These are phyloP conservation scores for Drosophila gunungcola DNA, from an alignment of 1,140 invertebrate genomes.

Conservation along the genomic window DNA sequence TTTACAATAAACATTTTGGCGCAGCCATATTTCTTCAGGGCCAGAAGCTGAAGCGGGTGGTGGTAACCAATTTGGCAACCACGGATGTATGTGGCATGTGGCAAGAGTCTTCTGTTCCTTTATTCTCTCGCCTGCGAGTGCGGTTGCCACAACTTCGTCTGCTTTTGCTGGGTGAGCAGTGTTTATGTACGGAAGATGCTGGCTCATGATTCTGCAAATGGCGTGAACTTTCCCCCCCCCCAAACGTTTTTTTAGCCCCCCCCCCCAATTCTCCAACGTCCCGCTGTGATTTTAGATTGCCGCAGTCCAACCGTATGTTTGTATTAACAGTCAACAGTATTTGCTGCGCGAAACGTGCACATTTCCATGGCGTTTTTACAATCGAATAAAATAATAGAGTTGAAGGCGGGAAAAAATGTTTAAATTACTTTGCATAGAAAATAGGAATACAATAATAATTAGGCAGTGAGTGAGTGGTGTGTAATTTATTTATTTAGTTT, in stretches of 20 bases:
- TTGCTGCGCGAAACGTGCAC: constrained; percentile 17
- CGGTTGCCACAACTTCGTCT: constrained; percentile 35
- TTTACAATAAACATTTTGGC: constrained; percentile 73
- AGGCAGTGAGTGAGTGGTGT: not conserved
- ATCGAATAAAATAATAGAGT: constrained; percentile 26
- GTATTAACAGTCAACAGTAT: constrained; percentile 48
- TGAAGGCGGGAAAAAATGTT: not conserved
- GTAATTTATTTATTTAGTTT: too few species aligned
- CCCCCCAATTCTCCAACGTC: constrained; percentile 9
- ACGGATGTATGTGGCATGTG: constrained; percentile 59
- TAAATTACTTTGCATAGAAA: not conserved
- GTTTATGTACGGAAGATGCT: constrained; percentile 42
- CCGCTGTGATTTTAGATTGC: constrained; percentile 69
- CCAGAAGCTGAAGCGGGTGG: not conserved
- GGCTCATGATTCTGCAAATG: constrained; percentile 67
- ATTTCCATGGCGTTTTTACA: constrained; percentile 12
- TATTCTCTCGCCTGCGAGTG: constrained; percentile 38
- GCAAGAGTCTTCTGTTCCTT: constrained; percentile 45
- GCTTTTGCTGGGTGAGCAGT: constrained; percentile 19
- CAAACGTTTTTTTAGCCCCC: not conserved
- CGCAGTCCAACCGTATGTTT: constrained; percentile 35
- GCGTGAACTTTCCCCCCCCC: constrained; percentile 65
- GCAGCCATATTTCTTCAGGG: constrained; percentile 47
- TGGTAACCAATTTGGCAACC: constrained; percentile 61
- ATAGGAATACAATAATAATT: constrained; percentile 1